phyloP scores from a whole-genome alignment of 2,797 vertebrate genomes.

The Psittacula echo region DNA sequence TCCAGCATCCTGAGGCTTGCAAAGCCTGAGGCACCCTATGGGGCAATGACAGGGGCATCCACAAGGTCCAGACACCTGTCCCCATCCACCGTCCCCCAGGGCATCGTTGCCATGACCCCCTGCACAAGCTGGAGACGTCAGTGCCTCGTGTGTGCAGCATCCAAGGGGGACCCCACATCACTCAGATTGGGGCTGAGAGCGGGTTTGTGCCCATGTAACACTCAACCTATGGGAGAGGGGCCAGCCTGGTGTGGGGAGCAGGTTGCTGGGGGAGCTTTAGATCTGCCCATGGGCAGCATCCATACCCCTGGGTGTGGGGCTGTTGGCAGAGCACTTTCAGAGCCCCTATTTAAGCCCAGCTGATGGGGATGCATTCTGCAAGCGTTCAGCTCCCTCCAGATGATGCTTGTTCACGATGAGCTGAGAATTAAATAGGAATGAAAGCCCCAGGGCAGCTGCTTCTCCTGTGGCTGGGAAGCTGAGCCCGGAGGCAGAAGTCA shows the following conservation, averaged over 20 bases:
- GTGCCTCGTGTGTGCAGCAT: not conserved
- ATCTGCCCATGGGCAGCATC: not conserved
- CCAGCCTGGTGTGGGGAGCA: accelerated
- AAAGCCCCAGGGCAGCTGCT: not conserved
- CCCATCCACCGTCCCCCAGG: accelerated
- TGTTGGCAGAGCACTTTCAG: not conserved
- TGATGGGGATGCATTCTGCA: not conserved
- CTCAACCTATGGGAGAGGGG: not conserved
- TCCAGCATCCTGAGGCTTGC: not conserved
- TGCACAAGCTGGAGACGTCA: not conserved
- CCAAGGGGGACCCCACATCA: not conserved
- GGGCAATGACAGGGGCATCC: accelerated
- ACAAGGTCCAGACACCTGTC: accelerated
- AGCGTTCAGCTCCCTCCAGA: not conserved
- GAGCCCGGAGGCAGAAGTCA: not conserved
- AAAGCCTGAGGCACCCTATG: not conserved
- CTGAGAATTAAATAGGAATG: not conserved
- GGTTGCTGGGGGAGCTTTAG: not conserved
- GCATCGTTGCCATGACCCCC: not conserved
- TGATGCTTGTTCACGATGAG: not conserved
- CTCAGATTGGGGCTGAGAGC: not conserved
- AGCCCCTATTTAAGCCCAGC: not conserved
- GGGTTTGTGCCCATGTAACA: not conserved
- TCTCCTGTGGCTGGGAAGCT: not conserved
- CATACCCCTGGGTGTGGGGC: accelerated